A percentile compares a stretch with the other conserved stretches of the same genome.
phyloP scores from a whole-genome alignment of 2,888 invertebrate genomes.

The Meloe dianella region DNA sequence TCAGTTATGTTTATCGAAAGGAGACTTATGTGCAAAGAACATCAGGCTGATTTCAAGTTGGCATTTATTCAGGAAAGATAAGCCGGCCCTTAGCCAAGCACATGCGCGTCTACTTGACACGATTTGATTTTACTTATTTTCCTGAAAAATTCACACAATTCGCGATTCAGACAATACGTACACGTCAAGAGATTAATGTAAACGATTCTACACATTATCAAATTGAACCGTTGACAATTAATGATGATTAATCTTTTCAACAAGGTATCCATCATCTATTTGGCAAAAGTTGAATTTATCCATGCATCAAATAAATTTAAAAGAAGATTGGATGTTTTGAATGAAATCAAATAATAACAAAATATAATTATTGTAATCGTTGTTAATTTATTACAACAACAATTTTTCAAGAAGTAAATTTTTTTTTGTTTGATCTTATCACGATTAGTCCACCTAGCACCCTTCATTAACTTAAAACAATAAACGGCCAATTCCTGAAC shows the following conservation, averaged over 20 bases:
- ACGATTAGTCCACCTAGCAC: neutral
- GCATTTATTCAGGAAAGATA: no score
- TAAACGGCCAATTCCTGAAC: slow-evolving; percentile 3
- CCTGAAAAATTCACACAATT: neutral
- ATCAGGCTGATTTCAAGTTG: no score
- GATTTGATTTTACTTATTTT: no score
- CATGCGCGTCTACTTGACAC: no score
- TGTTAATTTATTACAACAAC: neutral
- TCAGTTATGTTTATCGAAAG: no score
- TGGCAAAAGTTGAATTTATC: neutral
- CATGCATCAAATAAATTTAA: neutral
- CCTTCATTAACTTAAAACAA: neutral
- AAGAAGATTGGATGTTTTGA: neutral
- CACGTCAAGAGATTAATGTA: neutral
- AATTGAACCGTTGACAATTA: slow-evolving; percentile 4
- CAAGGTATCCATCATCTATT: neutral
- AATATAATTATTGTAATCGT: neutral
- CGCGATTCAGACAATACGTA: neutral
- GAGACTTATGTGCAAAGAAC: no score
- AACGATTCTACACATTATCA: neutral
- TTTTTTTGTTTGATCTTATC: neutral
- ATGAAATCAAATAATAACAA: neutral
- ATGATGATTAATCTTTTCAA: no score
- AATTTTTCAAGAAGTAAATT: neutral
- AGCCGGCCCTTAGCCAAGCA: no score